Evolutionary conservation across 2,113 vertebrate species (phyloP), one percentile per base, ranked within the genome.

Genomic region (rat (Rattus norvegicus)): DNA sequence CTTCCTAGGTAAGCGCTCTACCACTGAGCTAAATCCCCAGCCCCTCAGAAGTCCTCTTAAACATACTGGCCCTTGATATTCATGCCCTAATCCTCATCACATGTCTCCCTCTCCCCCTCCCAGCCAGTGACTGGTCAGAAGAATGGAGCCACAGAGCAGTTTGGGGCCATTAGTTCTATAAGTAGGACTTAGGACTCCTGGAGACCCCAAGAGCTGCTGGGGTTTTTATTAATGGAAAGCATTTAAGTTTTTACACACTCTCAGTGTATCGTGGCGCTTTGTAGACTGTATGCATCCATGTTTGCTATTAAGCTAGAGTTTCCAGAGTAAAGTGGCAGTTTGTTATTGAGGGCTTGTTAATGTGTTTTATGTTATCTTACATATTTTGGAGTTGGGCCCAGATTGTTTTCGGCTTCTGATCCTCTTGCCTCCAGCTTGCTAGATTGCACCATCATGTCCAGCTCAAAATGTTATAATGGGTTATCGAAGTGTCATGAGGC

Each of bases 201-300:
- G 72, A 61, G 39, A 90, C 19, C 81, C 24, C 80, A 20, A 20
- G 63, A 69, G n/a, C 4, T 73, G 86, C 75, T 77, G 26, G 70
- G 30, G 17, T 12, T 65, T 67, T 86, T 63, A 63, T 26, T 47
- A 85, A 16, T 17, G 26, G 4, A 36, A 95, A 79, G 43, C 83
- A 54, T 81, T 91, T 76, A 39, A 8, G 12, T 92, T 94, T 84
- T 95, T 52, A 87, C 61, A 76, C 22, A 52, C 67, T 93, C 10
- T 88, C n/a, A 36, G 49, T 67, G 47, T 77, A 43, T 54, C 30
- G 24, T 90, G 72, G 70, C 19, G 59, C 72, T 93, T 39, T 47
- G 79, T 81, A 93, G 77, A 22, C 14, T 28, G 19, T 72, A n/a
- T 54, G 28, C n/a, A 13, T 90, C 70, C 39, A 47, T 91, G 80